A percentile compares a stretch with the other conserved stretches of the same genome.
phyloP scores from a whole-genome alignment of 2,797 vertebrate genomes.

The Galaxias olidus region DNA sequence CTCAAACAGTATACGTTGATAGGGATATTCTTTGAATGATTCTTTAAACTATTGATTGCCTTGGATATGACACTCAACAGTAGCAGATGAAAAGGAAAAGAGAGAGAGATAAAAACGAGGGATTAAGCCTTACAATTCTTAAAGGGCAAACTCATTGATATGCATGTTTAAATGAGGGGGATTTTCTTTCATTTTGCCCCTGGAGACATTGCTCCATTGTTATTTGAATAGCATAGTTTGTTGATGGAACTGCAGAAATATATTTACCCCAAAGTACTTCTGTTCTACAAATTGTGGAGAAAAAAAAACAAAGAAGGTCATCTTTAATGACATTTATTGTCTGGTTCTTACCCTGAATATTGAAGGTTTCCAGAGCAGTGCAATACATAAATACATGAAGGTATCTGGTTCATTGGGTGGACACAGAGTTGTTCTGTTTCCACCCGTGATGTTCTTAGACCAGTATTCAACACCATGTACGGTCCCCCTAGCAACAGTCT shows the following conservation, averaged over 20 bases:
- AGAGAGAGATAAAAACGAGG: constrained; percentile 38
- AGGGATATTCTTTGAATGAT: constrained; percentile 67
- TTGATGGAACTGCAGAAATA: neutral
- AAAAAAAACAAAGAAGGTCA: constrained; percentile 4
- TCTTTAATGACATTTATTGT: constrained; percentile 32
- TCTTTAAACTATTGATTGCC: constrained; percentile 66
- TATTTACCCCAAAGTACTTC: neutral
- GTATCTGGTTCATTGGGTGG: constrained; percentile 50
- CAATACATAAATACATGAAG: constrained; percentile 68
- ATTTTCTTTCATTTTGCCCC: constrained; percentile 14
- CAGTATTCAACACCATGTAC: constrained; percentile 52
- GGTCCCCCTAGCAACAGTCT: constrained; percentile 52
- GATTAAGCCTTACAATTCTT: constrained; percentile 45
- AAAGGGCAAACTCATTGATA: constrained; percentile 39
- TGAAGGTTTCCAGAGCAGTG: constrained; percentile 55
- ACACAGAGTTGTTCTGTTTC: constrained; percentile 68
- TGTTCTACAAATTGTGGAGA: constrained; percentile 18
- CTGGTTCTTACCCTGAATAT: constrained; percentile 66
- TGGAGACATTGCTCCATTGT: constrained; percentile 4
- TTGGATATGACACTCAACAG: constrained; percentile 52
- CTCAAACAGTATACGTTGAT: constrained; percentile 63
- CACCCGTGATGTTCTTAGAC: constrained; percentile 69
- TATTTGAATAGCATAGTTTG: constrained; percentile 19
- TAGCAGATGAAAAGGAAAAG: constrained; percentile 23
- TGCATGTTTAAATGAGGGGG: constrained; percentile 11